These are phyloP conservation scores for Campaea margaritaria DNA, from an alignment of 2,888 invertebrate genomes.

Conservation along the genomic window DNA sequence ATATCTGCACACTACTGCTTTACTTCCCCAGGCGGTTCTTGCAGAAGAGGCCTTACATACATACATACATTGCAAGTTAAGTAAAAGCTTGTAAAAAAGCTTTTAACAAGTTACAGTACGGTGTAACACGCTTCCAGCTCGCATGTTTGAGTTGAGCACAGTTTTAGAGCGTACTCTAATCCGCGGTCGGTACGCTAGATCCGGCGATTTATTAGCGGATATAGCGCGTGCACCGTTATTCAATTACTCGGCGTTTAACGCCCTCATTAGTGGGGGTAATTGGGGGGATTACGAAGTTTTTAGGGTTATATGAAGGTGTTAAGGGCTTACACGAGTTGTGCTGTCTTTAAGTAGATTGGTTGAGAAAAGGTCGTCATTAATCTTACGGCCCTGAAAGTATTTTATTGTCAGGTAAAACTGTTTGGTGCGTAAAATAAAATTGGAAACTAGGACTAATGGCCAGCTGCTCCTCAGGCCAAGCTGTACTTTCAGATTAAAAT, in stretches of 20 bases:
- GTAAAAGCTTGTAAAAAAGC: too few relatives aligned
- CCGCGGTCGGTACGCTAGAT: slow-evolving; percentile 50
- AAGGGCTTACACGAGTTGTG: neutral
- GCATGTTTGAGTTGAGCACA: slow-evolving; percentile 44
- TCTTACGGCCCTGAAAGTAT: too few relatives aligned
- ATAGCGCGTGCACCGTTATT: slow-evolving; percentile 44
- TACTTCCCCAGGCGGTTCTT: too few relatives aligned
- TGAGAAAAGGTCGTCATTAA: too few relatives aligned
- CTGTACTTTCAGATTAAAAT: too few relatives aligned
- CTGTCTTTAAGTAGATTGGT: neutral
- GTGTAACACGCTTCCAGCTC: slow-evolving; percentile 30
- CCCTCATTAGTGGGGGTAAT: slow-evolving; percentile 17
- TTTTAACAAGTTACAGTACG: neutral
- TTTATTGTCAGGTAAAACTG: too few relatives aligned
- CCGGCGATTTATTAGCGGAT: slow-evolving; percentile 48
- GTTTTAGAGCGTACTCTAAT: slow-evolving; percentile 50
- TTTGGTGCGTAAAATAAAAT: too few relatives aligned
- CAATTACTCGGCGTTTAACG: slow-evolving; percentile 43
- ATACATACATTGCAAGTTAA: neutral
- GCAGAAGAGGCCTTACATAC: too few relatives aligned
- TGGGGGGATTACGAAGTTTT: neutral
- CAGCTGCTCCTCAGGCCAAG: too few relatives aligned
- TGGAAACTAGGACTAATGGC: too few relatives aligned
- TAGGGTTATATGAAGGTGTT: neutral
- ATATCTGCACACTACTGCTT: too few relatives aligned